Percentiles rank a stretch among this genome's conserved stretches.
These are phyloP conservation scores for Xenopus borealis DNA, from an alignment of 2,113 vertebrate species.

Conservation along the genomic window DNA sequence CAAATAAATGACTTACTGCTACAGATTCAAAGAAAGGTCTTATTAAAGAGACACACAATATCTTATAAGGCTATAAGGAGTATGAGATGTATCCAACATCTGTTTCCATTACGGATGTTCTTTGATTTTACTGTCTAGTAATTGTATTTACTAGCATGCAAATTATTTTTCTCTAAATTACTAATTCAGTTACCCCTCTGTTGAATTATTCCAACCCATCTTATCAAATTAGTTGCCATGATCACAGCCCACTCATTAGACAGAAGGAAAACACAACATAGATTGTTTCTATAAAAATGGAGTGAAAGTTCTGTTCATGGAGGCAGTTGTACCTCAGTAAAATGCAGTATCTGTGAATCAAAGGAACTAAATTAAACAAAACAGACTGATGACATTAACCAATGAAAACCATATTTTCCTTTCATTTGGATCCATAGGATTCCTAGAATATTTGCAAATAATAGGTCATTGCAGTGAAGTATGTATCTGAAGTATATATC, in stretches of 20 bases:
- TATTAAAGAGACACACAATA: conserved; percentile 7
- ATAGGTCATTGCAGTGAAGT: too few species aligned
- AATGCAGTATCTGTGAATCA: too few species aligned
- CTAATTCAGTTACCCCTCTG: background rate
- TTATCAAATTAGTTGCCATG: background rate
- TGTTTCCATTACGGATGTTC: background rate
- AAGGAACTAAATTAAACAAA: too few species aligned
- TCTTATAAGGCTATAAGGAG: background rate
- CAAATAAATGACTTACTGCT: background rate
- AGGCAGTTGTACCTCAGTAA: too few species aligned
- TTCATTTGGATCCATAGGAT: too few species aligned
- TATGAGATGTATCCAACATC: background rate
- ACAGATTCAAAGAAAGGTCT: background rate
- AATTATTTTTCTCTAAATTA: conserved; percentile 23
- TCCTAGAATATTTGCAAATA: too few species aligned
- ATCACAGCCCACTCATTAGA: background rate
- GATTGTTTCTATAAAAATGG: too few species aligned
- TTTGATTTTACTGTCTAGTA: conserved; percentile 13
- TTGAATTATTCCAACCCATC: background rate
- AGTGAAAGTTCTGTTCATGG: too few species aligned
- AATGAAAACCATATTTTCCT: too few species aligned
- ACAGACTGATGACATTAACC: too few species aligned
- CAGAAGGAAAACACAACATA: background rate
- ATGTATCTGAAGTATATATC: too few species aligned
- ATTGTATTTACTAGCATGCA: background rate